Percentiles rank a stretch among this genome's conserved stretches.
Conservation (phyloP, 2,888 invertebrate genomes). For the Isotomurus palustris region DNA sequence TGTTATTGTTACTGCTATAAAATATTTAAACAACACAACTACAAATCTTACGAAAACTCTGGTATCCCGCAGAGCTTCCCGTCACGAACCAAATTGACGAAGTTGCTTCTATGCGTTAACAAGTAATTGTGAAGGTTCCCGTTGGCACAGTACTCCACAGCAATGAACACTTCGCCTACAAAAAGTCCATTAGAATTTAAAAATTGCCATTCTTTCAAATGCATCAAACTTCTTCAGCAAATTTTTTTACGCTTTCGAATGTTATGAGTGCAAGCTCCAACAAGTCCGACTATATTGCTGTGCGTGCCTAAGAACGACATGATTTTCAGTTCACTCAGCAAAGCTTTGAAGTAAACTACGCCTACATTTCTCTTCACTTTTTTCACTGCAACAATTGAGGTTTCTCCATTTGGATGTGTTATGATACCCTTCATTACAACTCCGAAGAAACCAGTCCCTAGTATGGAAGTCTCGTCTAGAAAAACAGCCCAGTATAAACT, state of each 20-base stretch:
- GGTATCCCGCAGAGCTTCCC: constrained; percentile 14
- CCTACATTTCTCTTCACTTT: constrained; percentile 32
- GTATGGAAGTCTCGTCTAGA: constrained; percentile 32
- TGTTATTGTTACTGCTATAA: too few species aligned
- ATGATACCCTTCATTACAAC: constrained; percentile 31
- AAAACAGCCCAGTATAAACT: background rate
- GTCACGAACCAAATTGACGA: constrained; percentile 27
- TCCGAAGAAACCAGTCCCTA: constrained; percentile 36
- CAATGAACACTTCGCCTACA: constrained; percentile 37
- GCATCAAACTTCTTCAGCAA: background rate
- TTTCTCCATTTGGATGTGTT: constrained; percentile 6
- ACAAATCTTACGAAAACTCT: too few species aligned
- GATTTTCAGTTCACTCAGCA: constrained; percentile 37
- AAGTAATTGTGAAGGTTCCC: constrained; percentile 36
- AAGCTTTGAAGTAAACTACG: constrained; percentile 36
- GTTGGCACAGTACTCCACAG: constrained; percentile 30
- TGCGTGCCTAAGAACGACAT: constrained; percentile 38
- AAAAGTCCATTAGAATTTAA: constrained; percentile 8
- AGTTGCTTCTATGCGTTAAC: constrained; percentile 25
- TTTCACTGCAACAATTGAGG: constrained; percentile 33
- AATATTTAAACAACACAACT: too few species aligned
- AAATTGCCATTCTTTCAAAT: constrained; percentile 19
- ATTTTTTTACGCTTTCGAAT: constrained; percentile 33
- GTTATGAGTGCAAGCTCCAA: constrained; percentile 41
- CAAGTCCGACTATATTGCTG: constrained; percentile 34